Evolutionary conservation across 2,797 vertebrate genomes (phyloP), one percentile per base, ranked within the genome.

Genomic region (Diplodus puntazzo): DNA sequence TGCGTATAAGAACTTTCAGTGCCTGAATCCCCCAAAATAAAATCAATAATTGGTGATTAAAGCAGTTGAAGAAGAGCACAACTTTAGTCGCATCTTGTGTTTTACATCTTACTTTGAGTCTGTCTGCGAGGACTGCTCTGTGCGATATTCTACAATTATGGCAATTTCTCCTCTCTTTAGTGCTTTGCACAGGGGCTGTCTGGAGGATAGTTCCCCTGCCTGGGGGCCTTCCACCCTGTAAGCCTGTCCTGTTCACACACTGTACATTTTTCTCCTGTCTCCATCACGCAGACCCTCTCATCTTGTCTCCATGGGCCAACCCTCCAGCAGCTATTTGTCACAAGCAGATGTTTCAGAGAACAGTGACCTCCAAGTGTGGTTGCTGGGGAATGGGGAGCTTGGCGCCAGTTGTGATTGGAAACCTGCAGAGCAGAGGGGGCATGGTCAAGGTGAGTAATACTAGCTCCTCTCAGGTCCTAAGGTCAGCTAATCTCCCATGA

Each of bases 301-400:
- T 75, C 69, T 55, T 42, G 49, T 82, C 77, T 89, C 81, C 9
- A 55, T 53, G 59, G 85, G 79, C 79, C 81, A 77, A 66, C 75
- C 79, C 81, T 88, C 76, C 77, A 83, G 87, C 78, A 85, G 83
- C 78, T 76, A 88, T 93, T 93, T 94, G 90, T 94, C 91, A 88
- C 78, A 69, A 87, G 87, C 86, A 85, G 88, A 91, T 92, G 88
- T 88, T 90, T 84, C 70, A 76, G 77, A 87, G 77, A 83, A 79
- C 78, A 53, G 6, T 90, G 88, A 91, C 90, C 92, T 89, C 88
- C 58, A 59, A 58, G 69, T 57, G 82, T 55, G 69, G 83, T 73
- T 87, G 73, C 77, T 57, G 82, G 74, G 86, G 69, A 87, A 77
- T 80, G 58, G 73, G 39, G 60, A 75, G 75, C 75, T 77, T 21